Conservation (phyloP, 2,113 vertebrate species). For the Paramisgurnus dabryanus region DNA sequence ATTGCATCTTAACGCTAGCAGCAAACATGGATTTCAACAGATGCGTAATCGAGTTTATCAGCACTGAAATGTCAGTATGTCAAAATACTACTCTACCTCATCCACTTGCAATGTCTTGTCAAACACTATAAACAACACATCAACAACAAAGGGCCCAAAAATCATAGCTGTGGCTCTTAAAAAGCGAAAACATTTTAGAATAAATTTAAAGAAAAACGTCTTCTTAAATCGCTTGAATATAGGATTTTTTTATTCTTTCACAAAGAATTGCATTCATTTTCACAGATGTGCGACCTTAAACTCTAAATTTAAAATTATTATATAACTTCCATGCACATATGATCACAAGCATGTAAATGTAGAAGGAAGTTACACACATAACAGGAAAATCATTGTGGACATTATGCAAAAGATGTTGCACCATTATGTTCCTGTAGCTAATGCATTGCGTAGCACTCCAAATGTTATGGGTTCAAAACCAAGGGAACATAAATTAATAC, state of each 20-base stretch:
- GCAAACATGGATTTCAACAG: not conserved
- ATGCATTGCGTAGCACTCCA: too few species aligned
- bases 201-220: not conserved
- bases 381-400: not conserved
- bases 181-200: not conserved
- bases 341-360: slow-evolving; percentile 34
- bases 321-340: not conserved
- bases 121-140: too few species aligned
- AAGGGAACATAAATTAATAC: too few species aligned
- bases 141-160: too few species aligned
- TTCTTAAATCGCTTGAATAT: not conserved
- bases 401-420: slow-evolving; percentile 28
- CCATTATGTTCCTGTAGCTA: not conserved
- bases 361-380: slow-evolving; percentile 41
- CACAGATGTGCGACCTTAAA: not conserved
- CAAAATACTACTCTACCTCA: not conserved
- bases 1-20: not conserved
- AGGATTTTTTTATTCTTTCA: too few species aligned
- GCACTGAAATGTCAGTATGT: not conserved
- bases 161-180: not conserved
- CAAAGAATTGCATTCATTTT: not conserved
- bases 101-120: not conserved
- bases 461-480: too few species aligned
- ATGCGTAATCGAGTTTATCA: not conserved
- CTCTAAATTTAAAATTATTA: too few species aligned